Conservation (phyloP, 2,888 invertebrate genomes). For the Trachelus iudaicus region DNA sequence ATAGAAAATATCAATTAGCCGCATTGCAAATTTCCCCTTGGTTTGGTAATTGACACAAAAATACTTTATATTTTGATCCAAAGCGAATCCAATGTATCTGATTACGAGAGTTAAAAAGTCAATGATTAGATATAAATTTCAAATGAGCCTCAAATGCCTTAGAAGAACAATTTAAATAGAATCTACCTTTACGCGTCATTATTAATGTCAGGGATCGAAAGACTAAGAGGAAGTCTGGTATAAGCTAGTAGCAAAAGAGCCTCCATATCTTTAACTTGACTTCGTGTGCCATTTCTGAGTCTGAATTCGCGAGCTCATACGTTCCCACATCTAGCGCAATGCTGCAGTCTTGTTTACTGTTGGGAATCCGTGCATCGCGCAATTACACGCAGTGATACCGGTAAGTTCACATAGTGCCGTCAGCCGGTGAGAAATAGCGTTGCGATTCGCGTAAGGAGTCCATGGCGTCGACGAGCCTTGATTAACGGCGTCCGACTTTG, state of each 20-base stretch:
- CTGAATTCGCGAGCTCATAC: slow-evolving; percentile 30
- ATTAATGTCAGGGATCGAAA: not conserved
- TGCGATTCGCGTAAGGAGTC: slow-evolving; percentile 11
- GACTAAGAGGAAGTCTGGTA: not conserved
- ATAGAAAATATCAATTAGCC: not conserved
- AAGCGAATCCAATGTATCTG: not conserved
- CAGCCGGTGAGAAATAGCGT: slow-evolving; percentile 30
- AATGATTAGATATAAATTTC: not conserved
- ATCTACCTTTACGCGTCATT: not conserved
- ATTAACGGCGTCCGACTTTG: not conserved
- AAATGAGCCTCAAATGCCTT: not conserved
- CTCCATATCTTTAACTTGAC: slow-evolving; percentile 23
- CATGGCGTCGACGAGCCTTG: not conserved
- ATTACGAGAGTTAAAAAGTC: not conserved
- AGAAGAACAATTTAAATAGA: not conserved
- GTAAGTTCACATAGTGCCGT: slow-evolving; percentile 4
- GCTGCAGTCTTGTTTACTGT: slow-evolving; percentile 28
- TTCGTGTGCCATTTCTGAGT: slow-evolving; percentile 30
- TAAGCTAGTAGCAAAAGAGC: not conserved
- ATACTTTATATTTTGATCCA: not conserved
- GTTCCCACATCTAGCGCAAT: slow-evolving; percentile 21
- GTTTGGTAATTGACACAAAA: not conserved
- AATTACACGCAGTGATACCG: slow-evolving; percentile 41
- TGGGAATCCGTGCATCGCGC: slow-evolving; percentile 36
- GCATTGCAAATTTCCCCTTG: not conserved